Percentiles rank a stretch among this genome's conserved stretches.
phyloP scores from a whole-genome alignment of 2,113 vertebrate genomes.

The Morphnarchus princeps region DNA sequence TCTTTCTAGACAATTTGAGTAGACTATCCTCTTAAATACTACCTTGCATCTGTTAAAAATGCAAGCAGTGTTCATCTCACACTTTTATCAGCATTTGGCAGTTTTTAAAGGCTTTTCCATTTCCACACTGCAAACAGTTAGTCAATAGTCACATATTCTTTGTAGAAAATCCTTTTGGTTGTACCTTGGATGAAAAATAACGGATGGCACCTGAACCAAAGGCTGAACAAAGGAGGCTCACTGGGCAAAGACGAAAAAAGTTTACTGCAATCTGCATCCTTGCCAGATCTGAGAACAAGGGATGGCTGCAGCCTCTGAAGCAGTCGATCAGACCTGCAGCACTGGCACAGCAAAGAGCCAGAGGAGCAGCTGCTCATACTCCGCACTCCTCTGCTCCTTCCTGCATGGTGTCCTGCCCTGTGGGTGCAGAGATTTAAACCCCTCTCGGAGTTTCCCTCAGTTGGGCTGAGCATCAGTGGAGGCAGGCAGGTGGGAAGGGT shows the following conservation, averaged over 20 bases:
- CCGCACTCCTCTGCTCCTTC: not conserved
- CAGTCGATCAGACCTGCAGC: not conserved
- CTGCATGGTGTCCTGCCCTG: rapidly evolving
- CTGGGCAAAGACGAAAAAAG: not conserved
- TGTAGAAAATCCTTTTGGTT: not conserved
- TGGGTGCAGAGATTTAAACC: not conserved
- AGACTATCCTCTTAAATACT: not conserved
- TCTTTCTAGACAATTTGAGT: not conserved
- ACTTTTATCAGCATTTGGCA: not conserved
- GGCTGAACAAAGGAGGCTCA: not conserved
- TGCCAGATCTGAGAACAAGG: not conserved
- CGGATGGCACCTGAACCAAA: not conserved
- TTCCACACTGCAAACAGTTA: not conserved
- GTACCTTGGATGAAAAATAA: not conserved
- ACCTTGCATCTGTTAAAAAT: not conserved
- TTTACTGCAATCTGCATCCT: not conserved
- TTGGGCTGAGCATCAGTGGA: rapidly evolving
- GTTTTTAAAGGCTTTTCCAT: not conserved
- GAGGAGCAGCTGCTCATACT: not conserved
- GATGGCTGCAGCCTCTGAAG: not conserved
- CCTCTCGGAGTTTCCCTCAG: rapidly evolving
- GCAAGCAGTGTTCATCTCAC: not conserved
- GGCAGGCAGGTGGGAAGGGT: not conserved
- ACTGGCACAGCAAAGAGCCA: not conserved
- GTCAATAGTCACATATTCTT: not conserved